Percentiles rank a stretch among this genome's conserved stretches.
Evolutionary conservation across 1,140 invertebrate species (phyloP).

Genomic region (Delia radicum): DNA sequence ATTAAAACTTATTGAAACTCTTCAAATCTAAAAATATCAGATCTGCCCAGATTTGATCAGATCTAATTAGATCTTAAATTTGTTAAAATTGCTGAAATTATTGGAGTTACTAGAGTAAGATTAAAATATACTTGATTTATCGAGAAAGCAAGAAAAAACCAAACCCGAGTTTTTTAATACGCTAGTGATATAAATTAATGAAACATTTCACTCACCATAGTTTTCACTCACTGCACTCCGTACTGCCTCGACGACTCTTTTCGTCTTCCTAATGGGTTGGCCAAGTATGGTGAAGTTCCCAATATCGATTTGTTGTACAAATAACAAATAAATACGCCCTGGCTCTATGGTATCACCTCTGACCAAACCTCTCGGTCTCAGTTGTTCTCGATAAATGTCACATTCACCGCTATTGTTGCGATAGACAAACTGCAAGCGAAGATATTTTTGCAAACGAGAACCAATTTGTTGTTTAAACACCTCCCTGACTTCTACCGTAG

Average conservation of each 20-base stretch:
- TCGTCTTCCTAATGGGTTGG: constrained; percentile 63
- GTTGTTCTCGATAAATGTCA: constrained; percentile 49
- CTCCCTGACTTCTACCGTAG: constrained; percentile 66
- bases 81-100: too few species aligned
- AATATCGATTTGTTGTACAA: constrained; percentile 66
- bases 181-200: background rate
- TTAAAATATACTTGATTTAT: too few species aligned
- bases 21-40: too few species aligned
- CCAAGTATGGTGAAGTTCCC: constrained; percentile 67
- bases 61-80: too few species aligned
- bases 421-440: constrained; percentile 47
- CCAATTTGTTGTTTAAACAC: constrained; percentile 64
- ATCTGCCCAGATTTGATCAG: too few species aligned
- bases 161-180: too few species aligned
- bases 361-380: constrained; percentile 56
- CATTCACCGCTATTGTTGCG: constrained; percentile 51
- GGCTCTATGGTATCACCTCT: constrained; percentile 63
- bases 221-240: constrained; percentile 59
- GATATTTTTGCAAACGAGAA: constrained; percentile 46
- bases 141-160: too few species aligned
- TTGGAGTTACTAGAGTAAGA: too few species aligned
- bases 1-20: too few species aligned
- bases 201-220: constrained; percentile 60
- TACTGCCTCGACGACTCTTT: constrained; percentile 60
- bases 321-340: constrained; percentile 66